Percentiles rank a stretch among this genome's conserved stretches.
Evolutionary conservation across 2,113 vertebrate species (phyloP).

Genomic region (Pterocles orientalis): DNA sequence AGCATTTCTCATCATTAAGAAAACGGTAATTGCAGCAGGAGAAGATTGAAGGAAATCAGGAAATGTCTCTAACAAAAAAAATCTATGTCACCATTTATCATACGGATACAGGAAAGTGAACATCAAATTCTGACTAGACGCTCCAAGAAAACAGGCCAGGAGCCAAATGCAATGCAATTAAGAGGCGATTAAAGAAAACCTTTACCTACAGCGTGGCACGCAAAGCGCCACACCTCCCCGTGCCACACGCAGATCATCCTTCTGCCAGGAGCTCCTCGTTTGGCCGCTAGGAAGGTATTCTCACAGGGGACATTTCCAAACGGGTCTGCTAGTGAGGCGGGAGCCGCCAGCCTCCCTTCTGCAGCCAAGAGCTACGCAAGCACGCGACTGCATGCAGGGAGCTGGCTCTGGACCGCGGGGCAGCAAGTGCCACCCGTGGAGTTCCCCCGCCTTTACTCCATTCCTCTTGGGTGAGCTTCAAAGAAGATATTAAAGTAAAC

Average conservation of each 20-base stretch:
- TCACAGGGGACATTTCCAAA: not conserved
- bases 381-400: rapidly evolving
- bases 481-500: not conserved
- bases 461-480: not conserved
- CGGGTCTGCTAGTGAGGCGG: rapidly evolving
- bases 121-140: not conserved
- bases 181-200: not conserved
- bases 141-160: not conserved
- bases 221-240: not conserved
- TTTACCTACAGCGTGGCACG: not conserved
- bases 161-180: not conserved
- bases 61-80: not conserved
- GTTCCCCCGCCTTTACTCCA: rapidly evolving
- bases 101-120: not conserved
- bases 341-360: not conserved
- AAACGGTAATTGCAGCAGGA: conserved; percentile 12
- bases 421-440: not conserved
- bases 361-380: not conserved
- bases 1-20: conserved; percentile 13
- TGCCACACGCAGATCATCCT: not conserved
- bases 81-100: not conserved
- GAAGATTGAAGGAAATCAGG: conserved; percentile 37
- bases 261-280: not conserved
- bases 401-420: not conserved
- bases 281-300: not conserved